Evolutionary conservation across 2,797 vertebrate genomes (phyloP).

Genomic region (Lagocephalus sceleratus): DNA sequence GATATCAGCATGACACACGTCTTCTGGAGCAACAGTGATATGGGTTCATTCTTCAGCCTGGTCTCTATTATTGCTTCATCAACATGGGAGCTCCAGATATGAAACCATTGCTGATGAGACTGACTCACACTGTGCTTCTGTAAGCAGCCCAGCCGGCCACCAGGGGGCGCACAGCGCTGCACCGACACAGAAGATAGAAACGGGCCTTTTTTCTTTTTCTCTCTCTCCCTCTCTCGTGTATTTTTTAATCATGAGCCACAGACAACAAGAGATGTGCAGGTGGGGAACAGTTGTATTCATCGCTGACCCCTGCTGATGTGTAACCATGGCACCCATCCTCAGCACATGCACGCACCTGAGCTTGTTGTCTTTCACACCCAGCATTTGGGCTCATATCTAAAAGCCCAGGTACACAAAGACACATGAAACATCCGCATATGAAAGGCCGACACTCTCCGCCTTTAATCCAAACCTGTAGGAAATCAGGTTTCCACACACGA

Average conservation of each 20-base stretch:
- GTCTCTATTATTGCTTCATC: too few relatives aligned
- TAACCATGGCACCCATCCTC: neutral
- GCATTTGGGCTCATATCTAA: slow-evolving; percentile 1
- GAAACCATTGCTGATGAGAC: too few relatives aligned
- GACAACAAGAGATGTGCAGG: neutral
- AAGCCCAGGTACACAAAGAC: neutral
- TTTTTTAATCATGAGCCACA: neutral
- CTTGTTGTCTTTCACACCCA: neutral
- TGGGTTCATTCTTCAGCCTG: too few relatives aligned
- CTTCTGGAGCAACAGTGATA: neutral
- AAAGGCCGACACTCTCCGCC: too few relatives aligned
- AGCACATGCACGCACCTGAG: slow-evolving; percentile 6
- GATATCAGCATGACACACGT: neutral
- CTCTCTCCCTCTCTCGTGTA: neutral
- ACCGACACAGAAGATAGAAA: neutral
- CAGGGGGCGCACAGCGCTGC: slow-evolving; percentile 37
- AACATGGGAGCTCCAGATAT: too few relatives aligned
- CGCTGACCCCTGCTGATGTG: neutral
- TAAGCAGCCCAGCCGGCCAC: neutral
- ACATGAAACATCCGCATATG: neutral
- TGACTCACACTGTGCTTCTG: too few relatives aligned
- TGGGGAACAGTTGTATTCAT: neutral
- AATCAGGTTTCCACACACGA: too few relatives aligned
- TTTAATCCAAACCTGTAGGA: too few relatives aligned
- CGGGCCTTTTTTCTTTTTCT: neutral